These are phyloP conservation scores for Neofelis nebulosa DNA, from an alignment of 2,113 vertebrate species.

Conservation along the genomic window DNA sequence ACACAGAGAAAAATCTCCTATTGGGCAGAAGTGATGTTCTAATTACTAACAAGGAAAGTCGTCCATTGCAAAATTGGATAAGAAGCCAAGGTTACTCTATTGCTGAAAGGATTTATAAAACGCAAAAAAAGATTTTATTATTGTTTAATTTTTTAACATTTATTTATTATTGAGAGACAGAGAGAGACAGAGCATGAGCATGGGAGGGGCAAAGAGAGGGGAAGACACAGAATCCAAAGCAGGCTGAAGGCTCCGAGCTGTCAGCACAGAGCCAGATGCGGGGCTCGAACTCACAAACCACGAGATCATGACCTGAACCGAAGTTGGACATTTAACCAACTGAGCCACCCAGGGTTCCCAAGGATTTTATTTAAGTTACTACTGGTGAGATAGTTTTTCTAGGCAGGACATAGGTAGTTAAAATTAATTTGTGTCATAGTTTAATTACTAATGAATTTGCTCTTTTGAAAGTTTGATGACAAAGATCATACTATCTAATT, in stretches of 20 bases:
- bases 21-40: not conserved
- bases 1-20: not conserved
- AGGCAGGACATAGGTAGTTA: conserved; percentile 31
- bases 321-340: too few species aligned
- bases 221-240: too few species aligned
- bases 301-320: too few species aligned
- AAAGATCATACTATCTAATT: conserved; percentile 65
- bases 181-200: too few species aligned
- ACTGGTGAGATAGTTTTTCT: conserved; percentile 38
- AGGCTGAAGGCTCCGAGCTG: too few species aligned
- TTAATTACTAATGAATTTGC: conserved; percentile 71
- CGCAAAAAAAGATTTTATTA: too few species aligned
- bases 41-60: conserved; percentile 35
- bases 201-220: too few species aligned
- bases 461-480: conserved; percentile 47
- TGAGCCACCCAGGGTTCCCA: not conserved
- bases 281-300: too few species aligned
- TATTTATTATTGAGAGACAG: too few species aligned
- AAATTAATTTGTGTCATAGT: conserved; percentile 64
- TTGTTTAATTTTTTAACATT: too few species aligned
- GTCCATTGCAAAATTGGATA: not conserved
- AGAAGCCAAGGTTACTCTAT: conserved; percentile 24
- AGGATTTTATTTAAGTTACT: conserved; percentile 68
- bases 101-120: conserved; percentile 37
- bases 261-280: too few species aligned